Evolutionary conservation across 2,113 vertebrate species (phyloP), one percentile per base, ranked within the genome.

Genomic region (Pipa parva): DNA sequence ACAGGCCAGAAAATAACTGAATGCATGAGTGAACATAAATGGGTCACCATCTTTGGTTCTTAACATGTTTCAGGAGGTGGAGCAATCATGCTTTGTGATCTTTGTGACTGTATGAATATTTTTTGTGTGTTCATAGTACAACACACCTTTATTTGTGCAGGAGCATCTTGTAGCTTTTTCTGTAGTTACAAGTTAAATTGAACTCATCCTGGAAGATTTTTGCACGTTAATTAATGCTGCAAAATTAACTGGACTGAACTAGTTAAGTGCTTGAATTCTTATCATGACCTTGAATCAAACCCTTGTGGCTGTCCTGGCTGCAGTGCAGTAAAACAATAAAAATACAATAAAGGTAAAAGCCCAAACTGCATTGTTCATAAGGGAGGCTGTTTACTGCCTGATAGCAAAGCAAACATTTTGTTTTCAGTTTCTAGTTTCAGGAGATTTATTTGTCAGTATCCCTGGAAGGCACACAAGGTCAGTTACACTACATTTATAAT

Each of bases 401-500:
- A 21, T 20, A 18, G n/a, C 5, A 48, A 3, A 48, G 45, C 17
- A 48, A 48, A 48, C 20, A 12, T 3, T 42, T 42, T 22, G 46
- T 49, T 13, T 49, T 49, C 10, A 49, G 9, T 21, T 20, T 49
- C 20, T 7, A n/a, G n/a, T 15, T 42, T 4, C 39, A 15, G 20
- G 4, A 49, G 18, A 49, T 49, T 49, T 49, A 10, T 49, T 42
- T 42, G 12, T 5, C 17, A 42, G 39, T 3, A 42, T n/a, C 15
- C n/a, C 39, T n/a, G 12, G 37, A 56, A 17, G 27, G 39, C 63
- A 56, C 57, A 39, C 13, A 28, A 45, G 12, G 15, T 18, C 37
- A 24, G 24, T 31, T 57, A 36, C 37, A 33, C 5, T 63, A 39
- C 17, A 37, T 54, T 66, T 48, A 46, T 33, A 58, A 57, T n/a